Conservation (phyloP, 2,888 invertebrate species). For the Melieria picta region DNA sequence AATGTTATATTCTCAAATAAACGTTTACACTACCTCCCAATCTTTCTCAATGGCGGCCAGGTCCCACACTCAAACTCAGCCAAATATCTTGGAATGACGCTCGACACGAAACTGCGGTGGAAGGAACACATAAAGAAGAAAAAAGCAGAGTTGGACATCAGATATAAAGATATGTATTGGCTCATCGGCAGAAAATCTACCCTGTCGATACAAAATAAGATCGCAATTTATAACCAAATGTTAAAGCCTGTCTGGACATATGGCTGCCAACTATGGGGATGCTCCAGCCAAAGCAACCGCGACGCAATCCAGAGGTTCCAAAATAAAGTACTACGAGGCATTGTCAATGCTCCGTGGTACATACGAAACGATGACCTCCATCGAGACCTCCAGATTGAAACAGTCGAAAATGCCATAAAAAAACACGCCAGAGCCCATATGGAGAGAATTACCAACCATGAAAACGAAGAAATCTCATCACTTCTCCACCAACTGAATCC, state of each 20-base stretch:
- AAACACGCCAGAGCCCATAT: slow-evolving; percentile 3
- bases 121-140: too few relatives aligned
- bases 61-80: background rate
- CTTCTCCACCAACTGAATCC: background rate
- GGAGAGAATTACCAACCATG: slow-evolving; percentile 12
- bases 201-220: too few relatives aligned
- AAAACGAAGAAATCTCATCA: slow-evolving; percentile 3
- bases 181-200: too few relatives aligned
- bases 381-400: slow-evolving; percentile 8
- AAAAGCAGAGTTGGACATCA: too few relatives aligned
- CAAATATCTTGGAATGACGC: background rate
- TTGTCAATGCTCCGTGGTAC: slow-evolving; percentile 23
- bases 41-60: background rate
- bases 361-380: background rate
- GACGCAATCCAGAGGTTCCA: slow-evolving; percentile 11
- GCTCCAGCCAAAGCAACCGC: background rate
- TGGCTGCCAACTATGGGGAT: slow-evolving; percentile 18
- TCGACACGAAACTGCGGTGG: too few relatives aligned
- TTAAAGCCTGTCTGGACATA: slow-evolving; percentile 21
- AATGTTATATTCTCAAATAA: background rate
- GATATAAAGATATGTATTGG: too few relatives aligned
- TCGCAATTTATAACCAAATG: slow-evolving; percentile 12
- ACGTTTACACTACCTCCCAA: background rate
- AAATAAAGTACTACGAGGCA: slow-evolving; percentile 2
- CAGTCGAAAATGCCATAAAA: slow-evolving; percentile 5